Base-by-base conservation (phyloP, 2,888 invertebrate genomes). In the Plemyria rubiginata region DNA sequence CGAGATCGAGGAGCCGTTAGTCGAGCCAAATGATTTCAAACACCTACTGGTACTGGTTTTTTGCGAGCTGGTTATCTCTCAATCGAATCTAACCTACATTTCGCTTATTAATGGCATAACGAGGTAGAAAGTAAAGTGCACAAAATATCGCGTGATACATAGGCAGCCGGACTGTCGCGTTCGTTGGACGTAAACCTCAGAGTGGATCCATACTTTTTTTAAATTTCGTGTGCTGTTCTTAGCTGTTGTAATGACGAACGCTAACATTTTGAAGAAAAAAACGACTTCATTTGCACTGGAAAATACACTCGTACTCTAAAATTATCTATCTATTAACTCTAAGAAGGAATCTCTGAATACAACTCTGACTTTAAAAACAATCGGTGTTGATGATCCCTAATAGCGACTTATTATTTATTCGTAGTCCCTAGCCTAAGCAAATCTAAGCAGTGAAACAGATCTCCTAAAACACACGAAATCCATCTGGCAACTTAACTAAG, bases 1-100 rank as follows among this genome's bases (percentile, higher is more conserved):
- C 49, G 59, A 56, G 60, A 67, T 50, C 46, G 61, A 57, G 60
- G 53, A 56, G 53, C 62, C 67, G 62, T 68, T 59, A 55, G 60
- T 28, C 29, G 60, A 49, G 60, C 60, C 50, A 15, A 58, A 62
- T 49, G 12, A 62, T 48, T 49, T 59, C 54, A 45, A 53, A n/a
- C 28, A 15, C 9, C 28, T 15, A 43, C 11, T 45, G 6, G 11
- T 51, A 45, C 45, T 45, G 22, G 41, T 28, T 36, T 52, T 60
- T 52, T 54, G 36, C 48, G 45, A 45, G 12, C 29, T 32, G 28
- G 52, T 43, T 54, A 51, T 53, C 51, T 54, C 28, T 46, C n/a
- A 50, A 51, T 58, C 54, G 50, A 49, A 16, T 11, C 29, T 61
- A 51, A 46, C 61, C 63, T 46, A 63, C 63, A 54, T 59, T 16